Conservation (phyloP, 2,113 vertebrate genomes). For the Proterorhinus semilunaris region DNA sequence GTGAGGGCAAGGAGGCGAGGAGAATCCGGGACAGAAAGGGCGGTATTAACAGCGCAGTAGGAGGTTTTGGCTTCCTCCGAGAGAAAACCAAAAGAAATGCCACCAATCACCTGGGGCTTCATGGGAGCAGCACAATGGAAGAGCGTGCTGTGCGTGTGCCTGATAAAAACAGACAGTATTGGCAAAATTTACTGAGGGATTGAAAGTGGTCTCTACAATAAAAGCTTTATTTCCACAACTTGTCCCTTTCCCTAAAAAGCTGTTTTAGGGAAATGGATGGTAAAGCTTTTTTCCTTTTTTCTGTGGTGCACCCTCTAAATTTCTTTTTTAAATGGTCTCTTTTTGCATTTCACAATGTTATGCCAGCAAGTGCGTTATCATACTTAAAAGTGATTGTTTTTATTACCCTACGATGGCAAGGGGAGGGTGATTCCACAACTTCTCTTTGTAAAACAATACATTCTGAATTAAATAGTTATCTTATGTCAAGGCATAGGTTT, state of each 20-base stretch:
- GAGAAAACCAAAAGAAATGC: conserved; percentile 15
- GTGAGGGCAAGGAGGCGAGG: conserved; percentile 34
- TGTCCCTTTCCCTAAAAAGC: background rate
- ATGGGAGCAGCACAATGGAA: background rate
- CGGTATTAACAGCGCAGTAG: conserved; percentile 27
- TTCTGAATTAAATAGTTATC: too few species aligned
- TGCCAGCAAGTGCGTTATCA: background rate
- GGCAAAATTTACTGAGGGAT: conserved; percentile 8
- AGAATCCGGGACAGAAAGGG: conserved; percentile 43
- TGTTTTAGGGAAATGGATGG: conserved; percentile 29
- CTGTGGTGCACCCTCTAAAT: background rate
- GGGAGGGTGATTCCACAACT: too few species aligned
- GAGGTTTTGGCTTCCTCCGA: conserved; percentile 38
- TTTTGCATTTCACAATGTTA: background rate
- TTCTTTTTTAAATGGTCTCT: background rate
- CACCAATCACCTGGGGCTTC: conserved; percentile 4
- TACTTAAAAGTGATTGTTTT: background rate
- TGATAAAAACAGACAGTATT: background rate
- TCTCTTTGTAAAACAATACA: too few species aligned
- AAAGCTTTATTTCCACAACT: conserved; percentile 8
- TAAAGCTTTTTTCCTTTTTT: background rate
- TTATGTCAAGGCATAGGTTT: background rate
- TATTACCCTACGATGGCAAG: background rate
- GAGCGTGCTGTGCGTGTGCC: conserved; percentile 1
- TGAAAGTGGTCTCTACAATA: background rate